Conservation (phyloP, 2,797 vertebrate species). For the Cynopterus sphinx region DNA sequence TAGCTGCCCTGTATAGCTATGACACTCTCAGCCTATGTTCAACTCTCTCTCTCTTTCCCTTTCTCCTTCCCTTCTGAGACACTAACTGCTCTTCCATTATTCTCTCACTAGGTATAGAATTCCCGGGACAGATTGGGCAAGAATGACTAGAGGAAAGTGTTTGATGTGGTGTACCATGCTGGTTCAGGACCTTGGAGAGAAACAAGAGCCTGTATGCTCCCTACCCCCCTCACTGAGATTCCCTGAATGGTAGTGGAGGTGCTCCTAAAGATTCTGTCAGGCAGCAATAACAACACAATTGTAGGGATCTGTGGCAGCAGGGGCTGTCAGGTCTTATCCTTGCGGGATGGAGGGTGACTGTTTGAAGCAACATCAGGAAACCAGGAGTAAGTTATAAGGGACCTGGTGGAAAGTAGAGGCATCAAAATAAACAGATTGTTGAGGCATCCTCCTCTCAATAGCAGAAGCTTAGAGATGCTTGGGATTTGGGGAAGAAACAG, state of each 20-base stretch:
- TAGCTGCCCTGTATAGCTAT: not conserved
- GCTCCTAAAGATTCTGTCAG: not conserved
- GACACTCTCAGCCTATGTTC: not conserved
- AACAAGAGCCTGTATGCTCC: rapidly evolving
- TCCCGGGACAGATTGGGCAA: not conserved
- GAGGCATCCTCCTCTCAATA: not conserved
- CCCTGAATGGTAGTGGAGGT: too few species aligned
- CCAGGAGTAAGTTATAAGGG: not conserved
- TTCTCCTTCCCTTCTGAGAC: not conserved
- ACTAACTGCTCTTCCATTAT: not conserved
- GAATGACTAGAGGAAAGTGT: not conserved
- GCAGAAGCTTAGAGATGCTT: not conserved
- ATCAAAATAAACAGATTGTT: not conserved
- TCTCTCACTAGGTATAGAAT: not conserved
- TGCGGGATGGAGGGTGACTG: not conserved
- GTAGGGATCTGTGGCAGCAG: not conserved
- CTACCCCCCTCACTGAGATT: not conserved
- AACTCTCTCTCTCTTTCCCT: not conserved
- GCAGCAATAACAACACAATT: not conserved
- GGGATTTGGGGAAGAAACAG: not conserved
- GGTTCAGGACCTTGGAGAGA: slow-evolving; percentile 61
- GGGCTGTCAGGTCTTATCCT: not conserved
- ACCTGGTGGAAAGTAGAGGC: not conserved
- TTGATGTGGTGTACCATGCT: rapidly evolving
- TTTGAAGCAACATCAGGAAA: not conserved